Percentiles rank a stretch among this genome's conserved stretches.
Evolutionary conservation across 2,888 invertebrate species (phyloP).

Genomic region (Serripes groenlandicus): DNA sequence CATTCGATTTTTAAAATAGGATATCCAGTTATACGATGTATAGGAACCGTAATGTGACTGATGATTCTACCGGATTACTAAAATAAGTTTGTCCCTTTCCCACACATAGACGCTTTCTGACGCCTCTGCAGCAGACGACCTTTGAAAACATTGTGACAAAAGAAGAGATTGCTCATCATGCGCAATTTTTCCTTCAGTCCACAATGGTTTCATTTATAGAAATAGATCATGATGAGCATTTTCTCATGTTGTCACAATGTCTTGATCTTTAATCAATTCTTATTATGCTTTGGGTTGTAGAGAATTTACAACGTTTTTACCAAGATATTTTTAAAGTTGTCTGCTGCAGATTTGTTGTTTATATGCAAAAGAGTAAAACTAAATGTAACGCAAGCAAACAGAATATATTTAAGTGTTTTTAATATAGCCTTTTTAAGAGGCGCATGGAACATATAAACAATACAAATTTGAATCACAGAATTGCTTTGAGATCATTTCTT

Average conservation of each 20-base stretch:
- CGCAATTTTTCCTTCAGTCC: neutral
- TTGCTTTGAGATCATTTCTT: conserved; percentile 8
- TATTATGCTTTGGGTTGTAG: neutral
- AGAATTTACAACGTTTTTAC: neutral
- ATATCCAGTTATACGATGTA: neutral
- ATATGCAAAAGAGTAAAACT: neutral
- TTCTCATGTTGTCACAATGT: neutral
- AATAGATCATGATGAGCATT: neutral
- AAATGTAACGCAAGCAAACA: neutral
- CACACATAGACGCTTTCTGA: neutral
- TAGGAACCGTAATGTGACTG: neutral
- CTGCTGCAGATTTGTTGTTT: too few species aligned
- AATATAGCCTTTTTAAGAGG: neutral
- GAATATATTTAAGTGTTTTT: neutral
- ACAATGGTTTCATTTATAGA: neutral
- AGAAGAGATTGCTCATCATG: neutral
- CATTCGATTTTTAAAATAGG: neutral
- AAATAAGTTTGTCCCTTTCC: neutral
- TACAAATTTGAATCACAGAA: conserved; percentile 8
- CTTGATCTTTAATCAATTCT: neutral
- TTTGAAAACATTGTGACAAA: neutral
- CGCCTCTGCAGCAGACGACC: neutral
- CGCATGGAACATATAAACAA: neutral
- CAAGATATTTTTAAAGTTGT: neutral
- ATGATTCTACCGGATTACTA: neutral